phyloP scores from a whole-genome alignment of 2,113 vertebrate genomes.

The Anser brachyrhynchus region DNA sequence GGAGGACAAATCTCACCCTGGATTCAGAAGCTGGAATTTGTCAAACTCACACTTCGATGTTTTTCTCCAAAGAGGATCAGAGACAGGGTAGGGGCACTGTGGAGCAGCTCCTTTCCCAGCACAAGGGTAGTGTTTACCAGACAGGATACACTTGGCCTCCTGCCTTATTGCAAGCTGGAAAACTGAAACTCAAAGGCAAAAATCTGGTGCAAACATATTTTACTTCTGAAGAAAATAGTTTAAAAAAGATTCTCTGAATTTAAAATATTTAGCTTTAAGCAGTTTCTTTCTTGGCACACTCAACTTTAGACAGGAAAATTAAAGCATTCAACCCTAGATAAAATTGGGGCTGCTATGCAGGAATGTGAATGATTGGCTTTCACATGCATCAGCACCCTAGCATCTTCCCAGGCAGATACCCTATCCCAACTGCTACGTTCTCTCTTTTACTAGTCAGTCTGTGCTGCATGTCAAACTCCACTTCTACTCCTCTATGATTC shows the following conservation, averaged over 20 bases:
- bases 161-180: neutral
- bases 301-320: neutral
- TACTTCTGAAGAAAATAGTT: neutral
- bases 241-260: neutral
- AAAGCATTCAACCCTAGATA: neutral
- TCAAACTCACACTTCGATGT: neutral
- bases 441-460: neutral
- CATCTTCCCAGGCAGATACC: neutral
- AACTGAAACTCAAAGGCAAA: neutral
- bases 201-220: neutral
- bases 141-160: neutral
- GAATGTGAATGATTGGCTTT: neutral
- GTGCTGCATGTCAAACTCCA: neutral
- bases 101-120: neutral
- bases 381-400: neutral
- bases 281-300: neutral
- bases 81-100: fast-evolving
- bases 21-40: neutral
- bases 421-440: neutral
- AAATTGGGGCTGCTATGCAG: neutral
- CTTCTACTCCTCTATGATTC: neutral
- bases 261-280: neutral
- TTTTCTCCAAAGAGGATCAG: neutral
- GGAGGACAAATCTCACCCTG: neutral
- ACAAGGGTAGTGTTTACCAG: neutral